These are phyloP conservation scores for Drosophila colorata DNA, from an alignment of 2,888 invertebrate genomes.

Conservation along the genomic window DNA sequence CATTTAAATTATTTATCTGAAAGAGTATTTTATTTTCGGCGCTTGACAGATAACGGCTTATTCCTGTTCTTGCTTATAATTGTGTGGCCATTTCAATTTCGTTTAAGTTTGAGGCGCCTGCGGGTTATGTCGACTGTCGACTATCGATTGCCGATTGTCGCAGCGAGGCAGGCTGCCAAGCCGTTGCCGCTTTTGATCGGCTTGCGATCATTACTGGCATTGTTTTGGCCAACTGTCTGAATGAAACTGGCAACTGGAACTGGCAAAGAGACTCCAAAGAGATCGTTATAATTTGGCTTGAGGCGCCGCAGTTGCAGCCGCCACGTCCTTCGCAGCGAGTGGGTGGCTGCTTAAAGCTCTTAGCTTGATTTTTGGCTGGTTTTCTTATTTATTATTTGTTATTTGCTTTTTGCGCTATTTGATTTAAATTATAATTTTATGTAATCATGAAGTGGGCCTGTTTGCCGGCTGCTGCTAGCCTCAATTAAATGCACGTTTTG, in stretches of 20 bases:
- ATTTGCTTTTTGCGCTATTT: slow-evolving; percentile 68
- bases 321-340: slow-evolving; percentile 76
- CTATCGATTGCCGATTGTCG: slow-evolving; percentile 61
- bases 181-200: slow-evolving; percentile 48
- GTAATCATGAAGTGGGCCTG: slow-evolving; percentile 69
- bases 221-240: slow-evolving; percentile 59
- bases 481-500: slow-evolving; percentile 78
- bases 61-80: slow-evolving; percentile 54
- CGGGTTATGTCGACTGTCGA: slow-evolving; percentile 64
- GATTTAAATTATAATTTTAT: slow-evolving; percentile 81
- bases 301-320: slow-evolving; percentile 76
- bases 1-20: background rate
- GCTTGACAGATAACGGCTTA: background rate
- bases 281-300: slow-evolving; percentile 74
- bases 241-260: slow-evolving; percentile 48
- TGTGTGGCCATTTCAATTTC: slow-evolving; percentile 74
- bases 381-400: slow-evolving; percentile 60
- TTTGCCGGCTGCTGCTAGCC: slow-evolving; percentile 55
- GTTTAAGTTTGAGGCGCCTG: slow-evolving; percentile 70
- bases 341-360: slow-evolving; percentile 63
- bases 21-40: slow-evolving; percentile 31
- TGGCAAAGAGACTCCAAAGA: slow-evolving; percentile 50
- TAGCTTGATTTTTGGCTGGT: slow-evolving; percentile 51
- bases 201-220: slow-evolving; percentile 55
- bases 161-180: slow-evolving; percentile 33